Conservation (phyloP, 2,888 invertebrate genomes). For the Limulus polyphemus region DNA sequence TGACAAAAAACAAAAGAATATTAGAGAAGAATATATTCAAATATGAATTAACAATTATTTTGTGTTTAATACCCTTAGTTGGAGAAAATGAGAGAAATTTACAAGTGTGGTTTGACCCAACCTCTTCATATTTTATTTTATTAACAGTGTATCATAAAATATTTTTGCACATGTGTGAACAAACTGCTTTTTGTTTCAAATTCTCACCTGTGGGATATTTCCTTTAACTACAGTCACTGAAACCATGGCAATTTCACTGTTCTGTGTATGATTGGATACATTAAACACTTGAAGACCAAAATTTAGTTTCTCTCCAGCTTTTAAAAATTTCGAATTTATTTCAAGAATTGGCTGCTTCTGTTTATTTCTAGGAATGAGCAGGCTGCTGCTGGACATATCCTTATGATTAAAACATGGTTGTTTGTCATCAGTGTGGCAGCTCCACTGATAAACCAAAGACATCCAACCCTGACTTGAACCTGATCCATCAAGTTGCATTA, state of each 20-base stretch:
- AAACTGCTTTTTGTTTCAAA: too few relatives aligned
- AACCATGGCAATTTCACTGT: constrained; percentile 18
- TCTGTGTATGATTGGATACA: constrained; percentile 17
- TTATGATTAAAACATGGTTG: constrained; percentile 17
- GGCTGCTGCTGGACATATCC: constrained; percentile 9
- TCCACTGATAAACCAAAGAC: constrained; percentile 24
- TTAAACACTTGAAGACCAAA: constrained; percentile 26
- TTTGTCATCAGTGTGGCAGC: constrained; percentile 21
- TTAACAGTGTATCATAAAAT: too few relatives aligned
- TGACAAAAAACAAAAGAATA: too few relatives aligned
- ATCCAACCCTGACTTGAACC: constrained; percentile 5
- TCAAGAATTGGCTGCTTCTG: constrained; percentile 8
- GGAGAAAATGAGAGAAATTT: too few relatives aligned
- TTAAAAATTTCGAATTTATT: constrained; percentile 13
- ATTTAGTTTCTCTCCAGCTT: constrained; percentile 19
- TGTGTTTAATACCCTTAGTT: too few relatives aligned
- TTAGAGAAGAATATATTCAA: too few relatives aligned
- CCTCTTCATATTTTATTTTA: too few relatives aligned
- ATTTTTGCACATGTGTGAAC: too few relatives aligned
- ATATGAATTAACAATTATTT: too few relatives aligned
- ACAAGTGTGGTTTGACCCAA: too few relatives aligned
- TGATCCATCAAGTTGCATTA: constrained; percentile 9
- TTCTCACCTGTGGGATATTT: constrained; percentile 22
- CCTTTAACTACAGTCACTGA: constrained; percentile 19
- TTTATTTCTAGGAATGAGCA: constrained; percentile 10